Evolutionary conservation across 1,140 invertebrate genomes (phyloP).

Genomic region (Camponotus floridanus): DNA sequence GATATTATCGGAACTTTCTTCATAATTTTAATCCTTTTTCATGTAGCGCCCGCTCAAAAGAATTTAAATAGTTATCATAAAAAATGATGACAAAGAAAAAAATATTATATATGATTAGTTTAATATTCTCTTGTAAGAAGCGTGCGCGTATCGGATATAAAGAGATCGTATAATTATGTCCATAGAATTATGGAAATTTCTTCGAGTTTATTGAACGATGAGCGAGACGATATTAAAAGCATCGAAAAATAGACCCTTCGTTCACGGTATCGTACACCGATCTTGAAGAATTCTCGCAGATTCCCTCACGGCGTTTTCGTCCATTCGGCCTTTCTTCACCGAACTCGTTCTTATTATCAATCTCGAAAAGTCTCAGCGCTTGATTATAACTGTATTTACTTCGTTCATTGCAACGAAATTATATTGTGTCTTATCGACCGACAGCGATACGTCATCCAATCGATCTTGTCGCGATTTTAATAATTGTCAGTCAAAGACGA

Average conservation of each 20-base stretch:
- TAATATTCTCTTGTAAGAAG: not conserved
- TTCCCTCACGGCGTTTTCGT: constrained; percentile 66
- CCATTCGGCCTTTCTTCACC: constrained; percentile 40
- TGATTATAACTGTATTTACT: constrained; percentile 73
- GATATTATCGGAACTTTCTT: not conserved
- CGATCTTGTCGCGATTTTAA: constrained; percentile 33
- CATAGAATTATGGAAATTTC: constrained; percentile 67
- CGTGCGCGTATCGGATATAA: not conserved
- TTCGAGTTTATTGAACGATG: constrained; percentile 48
- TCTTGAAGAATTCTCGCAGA: constrained; percentile 51
- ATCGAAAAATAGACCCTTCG: constrained; percentile 63
- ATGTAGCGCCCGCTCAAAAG: not conserved
- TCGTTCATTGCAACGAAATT: constrained; percentile 51
- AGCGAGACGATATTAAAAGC: constrained; percentile 57
- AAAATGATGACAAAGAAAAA: not conserved
- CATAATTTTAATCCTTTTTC: not conserved
- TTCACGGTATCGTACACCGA: constrained; percentile 71
- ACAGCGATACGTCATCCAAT: constrained; percentile 65
- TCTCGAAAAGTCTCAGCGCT: constrained; percentile 37
- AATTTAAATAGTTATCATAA: not conserved
- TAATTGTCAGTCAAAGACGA: constrained; percentile 39
- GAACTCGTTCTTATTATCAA: constrained; percentile 64
- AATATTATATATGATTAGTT: constrained; percentile 3
- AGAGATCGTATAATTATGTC: constrained; percentile 14
- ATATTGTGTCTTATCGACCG: constrained; percentile 63